A percentile compares a stretch with the other conserved stretches of the same genome.
These are phyloP conservation scores for Schizaphis graminum DNA, from an alignment of 2,888 invertebrate species.

Conservation along the genomic window DNA sequence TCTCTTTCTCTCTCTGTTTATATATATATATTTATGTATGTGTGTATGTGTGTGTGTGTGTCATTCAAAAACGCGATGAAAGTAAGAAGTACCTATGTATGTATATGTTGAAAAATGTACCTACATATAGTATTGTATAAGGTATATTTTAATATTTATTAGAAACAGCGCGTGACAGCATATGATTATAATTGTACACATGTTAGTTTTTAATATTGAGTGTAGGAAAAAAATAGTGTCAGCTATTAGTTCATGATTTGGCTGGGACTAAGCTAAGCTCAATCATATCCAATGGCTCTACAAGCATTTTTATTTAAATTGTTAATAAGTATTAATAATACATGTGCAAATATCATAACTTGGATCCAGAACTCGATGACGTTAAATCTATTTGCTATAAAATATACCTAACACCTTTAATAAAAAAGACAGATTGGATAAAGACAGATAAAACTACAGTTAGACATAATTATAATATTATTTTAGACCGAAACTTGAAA, in stretches of 20 bases:
- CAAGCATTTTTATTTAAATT: no score
- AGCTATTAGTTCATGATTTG: not conserved
- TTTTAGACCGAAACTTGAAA: not conserved
- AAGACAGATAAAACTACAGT: no score
- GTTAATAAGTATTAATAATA: not conserved
- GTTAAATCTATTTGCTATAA: not conserved
- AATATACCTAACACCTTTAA: not conserved
- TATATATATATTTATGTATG: no score
- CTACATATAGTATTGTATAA: not conserved
- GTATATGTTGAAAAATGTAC: not conserved
- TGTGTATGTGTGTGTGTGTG: no score
- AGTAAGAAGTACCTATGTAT: no score
- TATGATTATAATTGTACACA: no score
- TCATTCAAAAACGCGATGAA: no score
- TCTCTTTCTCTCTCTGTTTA: no score
- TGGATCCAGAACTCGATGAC: not conserved
- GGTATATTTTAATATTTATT: not conserved
- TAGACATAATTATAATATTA: not conserved
- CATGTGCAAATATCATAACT: not conserved
- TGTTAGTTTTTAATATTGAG: not conserved
- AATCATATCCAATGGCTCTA: not conserved
- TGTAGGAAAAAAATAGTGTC: not conserved
- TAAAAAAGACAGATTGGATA: not conserved
- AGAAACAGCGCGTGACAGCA: not conserved
- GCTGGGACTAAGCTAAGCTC: not conserved